A percentile compares a stretch with the other conserved stretches of the same genome.
These are phyloP conservation scores for Nezara viridula DNA, from an alignment of 2,888 invertebrate genomes.

Conservation along the genomic window DNA sequence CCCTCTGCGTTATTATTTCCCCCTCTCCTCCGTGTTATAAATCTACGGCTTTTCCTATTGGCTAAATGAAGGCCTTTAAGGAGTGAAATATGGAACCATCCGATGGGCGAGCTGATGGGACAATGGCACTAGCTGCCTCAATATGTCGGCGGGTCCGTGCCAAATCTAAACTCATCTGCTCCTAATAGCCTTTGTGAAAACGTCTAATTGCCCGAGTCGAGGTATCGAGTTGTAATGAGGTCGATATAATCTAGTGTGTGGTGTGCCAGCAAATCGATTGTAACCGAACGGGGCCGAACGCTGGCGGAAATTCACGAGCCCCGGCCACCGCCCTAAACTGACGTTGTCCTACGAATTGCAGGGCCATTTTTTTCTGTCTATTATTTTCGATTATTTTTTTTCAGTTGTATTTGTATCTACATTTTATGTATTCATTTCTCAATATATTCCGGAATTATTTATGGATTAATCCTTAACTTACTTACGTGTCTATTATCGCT, in stretches of 20 bases:
- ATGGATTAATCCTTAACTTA: no score
- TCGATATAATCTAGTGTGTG: conserved; percentile 55
- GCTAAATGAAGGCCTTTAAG: not conserved
- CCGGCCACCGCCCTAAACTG: conserved; percentile 23
- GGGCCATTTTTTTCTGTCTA: not conserved
- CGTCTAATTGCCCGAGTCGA: conserved; percentile 30
- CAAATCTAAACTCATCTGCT: conserved; percentile 38
- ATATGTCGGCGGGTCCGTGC: not conserved
- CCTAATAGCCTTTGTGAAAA: conserved; percentile 4
- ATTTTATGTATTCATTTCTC: not conserved
- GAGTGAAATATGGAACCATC: conserved; percentile 14
- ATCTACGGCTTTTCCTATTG: not conserved
- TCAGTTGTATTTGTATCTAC: not conserved
- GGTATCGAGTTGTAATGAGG: conserved; percentile 48
- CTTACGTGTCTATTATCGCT: no score
- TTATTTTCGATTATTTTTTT: not conserved
- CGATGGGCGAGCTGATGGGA: not conserved
- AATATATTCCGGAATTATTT: not conserved
- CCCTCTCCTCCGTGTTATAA: not conserved
- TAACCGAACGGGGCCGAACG: conserved; percentile 10
- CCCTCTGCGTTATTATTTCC: not conserved
- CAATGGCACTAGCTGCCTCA: not conserved
- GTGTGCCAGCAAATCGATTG: conserved; percentile 38
- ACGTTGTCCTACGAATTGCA: not conserved
- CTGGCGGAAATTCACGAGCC: not conserved